Base-by-base conservation (phyloP, 2,888 invertebrate genomes). In the Drosophila tanythrix region DNA sequence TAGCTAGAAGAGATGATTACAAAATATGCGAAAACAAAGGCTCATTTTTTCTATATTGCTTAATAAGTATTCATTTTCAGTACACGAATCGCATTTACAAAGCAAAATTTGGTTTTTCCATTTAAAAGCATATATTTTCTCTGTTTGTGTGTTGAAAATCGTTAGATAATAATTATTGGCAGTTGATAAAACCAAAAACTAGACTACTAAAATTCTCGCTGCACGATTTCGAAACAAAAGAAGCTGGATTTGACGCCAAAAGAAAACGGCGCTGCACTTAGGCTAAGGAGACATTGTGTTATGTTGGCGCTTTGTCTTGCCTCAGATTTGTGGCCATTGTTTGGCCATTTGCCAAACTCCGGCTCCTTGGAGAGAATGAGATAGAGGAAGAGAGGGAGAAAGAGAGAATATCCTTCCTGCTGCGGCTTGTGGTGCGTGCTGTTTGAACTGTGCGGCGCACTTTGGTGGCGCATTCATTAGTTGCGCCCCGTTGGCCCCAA, bases 391-490 rank as follows among this genome's bases (percentile, higher is more conserved):
- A 27, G 15, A 15, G 13, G 13, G 5, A 11, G 15, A 38, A 21
- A 36, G 46, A 43, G 38, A 3, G 51, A 48, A 63, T 48, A 58
- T 81, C 46, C 68, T 71, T 66, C 63, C 55, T 38, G 25, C 21
- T 35, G 40, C 53, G 64, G 58, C 35, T 40, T 29, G 35, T 57
- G 36, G 67, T 72, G 74, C 75, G 70, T 78, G 75, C 53, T 79
- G 57, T 71, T 75, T 81, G 76, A 70, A 71, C 62, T 68, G 76
- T 55, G 25, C 36, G 76, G 70, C 65, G 74, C 78, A 83, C 85
- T 79, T 82, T 76, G 68, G 73, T 62, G 82, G 81, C 79, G 76
- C 82, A 63, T 86, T 87, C 87, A 87, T 81, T 79, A 81, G 79
- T 70, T 65, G 59, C 62, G 79, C 67, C 69, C 58, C 78, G 53